These are phyloP conservation scores for Dysdera silvatica DNA, from an alignment of 1,140 invertebrate species.

Conservation along the genomic window DNA sequence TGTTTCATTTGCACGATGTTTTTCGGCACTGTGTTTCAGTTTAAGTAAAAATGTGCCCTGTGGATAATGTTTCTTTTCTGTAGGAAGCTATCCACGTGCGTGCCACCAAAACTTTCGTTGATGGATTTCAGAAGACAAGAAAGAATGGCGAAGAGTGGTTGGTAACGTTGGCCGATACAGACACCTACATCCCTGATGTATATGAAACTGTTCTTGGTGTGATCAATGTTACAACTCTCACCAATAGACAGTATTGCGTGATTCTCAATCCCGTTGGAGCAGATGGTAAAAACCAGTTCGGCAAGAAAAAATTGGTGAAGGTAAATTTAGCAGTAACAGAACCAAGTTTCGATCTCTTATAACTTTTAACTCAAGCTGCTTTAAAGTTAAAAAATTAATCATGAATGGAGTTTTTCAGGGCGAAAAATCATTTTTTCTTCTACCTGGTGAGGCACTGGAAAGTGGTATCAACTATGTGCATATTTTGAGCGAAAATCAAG, in stretches of 20 bases:
- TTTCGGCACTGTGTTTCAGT: too few relatives aligned
- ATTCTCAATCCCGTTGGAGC: conserved; percentile 47
- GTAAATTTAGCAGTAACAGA: too few relatives aligned
- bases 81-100: conserved; percentile 48
- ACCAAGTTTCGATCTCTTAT: too few relatives aligned
- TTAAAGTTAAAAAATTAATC: too few relatives aligned
- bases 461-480: conserved; percentile 48
- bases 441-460: conserved; percentile 48
- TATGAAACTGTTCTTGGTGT: conserved; percentile 49
- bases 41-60: too few relatives aligned
- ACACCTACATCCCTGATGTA: conserved; percentile 50
- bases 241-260: conserved; percentile 48
- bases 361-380: too few relatives aligned
- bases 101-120: conserved; percentile 47
- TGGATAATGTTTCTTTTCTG: neutral
- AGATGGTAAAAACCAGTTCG: conserved; percentile 46
- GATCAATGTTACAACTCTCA: conserved; percentile 47
- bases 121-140: conserved; percentile 44
- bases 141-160: conserved; percentile 53
- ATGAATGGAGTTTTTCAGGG: conserved; percentile 36
- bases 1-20: too few relatives aligned
- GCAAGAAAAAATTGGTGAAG: conserved; percentile 47
- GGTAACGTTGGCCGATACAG: conserved; percentile 46
- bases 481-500: conserved; percentile 49
- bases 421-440: conserved; percentile 49